Conservation (phyloP, 2,113 vertebrate species). For the Muscicapa adusta region DNA sequence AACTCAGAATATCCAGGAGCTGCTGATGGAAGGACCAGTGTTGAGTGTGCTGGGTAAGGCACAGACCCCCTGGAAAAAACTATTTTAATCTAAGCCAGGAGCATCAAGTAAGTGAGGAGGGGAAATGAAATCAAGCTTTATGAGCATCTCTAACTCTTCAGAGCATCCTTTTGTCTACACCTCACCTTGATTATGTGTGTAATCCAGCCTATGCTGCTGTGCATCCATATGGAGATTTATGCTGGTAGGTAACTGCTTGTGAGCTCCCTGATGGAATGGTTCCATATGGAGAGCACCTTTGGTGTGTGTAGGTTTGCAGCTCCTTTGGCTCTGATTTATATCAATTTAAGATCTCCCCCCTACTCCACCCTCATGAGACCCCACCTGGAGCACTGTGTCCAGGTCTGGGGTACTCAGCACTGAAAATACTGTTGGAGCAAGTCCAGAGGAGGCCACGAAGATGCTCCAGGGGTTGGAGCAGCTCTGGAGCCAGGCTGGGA, state of each 20-base stretch:
- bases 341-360: neutral
- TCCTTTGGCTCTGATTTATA: neutral
- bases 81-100: neutral
- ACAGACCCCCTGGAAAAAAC: neutral
- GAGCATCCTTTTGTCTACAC: neutral
- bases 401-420: neutral
- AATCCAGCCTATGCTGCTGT: neutral
- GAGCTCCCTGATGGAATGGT: neutral
- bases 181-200: neutral
- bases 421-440: neutral
- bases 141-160: neutral
- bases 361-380: neutral
- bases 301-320: neutral
- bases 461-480: neutral
- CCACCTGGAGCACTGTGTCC: neutral
- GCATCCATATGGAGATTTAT: neutral
- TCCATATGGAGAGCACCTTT: neutral
- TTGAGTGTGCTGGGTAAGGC: neutral
- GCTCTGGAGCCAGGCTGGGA: neutral
- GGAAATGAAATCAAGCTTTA: neutral
- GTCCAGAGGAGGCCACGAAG: neutral
- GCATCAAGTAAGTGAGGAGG: neutral
- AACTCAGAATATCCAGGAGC: neutral
- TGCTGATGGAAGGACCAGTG: neutral
- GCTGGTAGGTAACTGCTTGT: neutral